Evolutionary conservation across 2,797 vertebrate genomes (phyloP).

Genomic region (Mormyrus hasselquistii): DNA sequence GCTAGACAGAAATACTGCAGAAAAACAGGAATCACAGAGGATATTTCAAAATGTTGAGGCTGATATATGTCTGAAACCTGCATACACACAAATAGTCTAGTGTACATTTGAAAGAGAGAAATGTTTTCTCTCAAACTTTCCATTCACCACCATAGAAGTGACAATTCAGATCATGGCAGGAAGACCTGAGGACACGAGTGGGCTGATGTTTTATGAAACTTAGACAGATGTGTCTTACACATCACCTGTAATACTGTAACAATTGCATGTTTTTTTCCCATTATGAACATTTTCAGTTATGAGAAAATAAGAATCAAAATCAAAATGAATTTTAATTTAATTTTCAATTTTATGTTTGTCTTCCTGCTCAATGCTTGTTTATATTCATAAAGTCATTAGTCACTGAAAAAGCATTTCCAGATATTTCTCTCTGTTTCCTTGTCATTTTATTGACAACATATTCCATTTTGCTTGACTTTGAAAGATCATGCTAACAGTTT

Average conservation of each 20-base stretch:
- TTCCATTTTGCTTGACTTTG: background rate
- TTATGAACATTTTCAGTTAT: background rate
- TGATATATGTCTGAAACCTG: background rate
- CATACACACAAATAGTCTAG: background rate
- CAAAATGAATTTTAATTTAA: background rate
- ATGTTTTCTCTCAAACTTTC: background rate
- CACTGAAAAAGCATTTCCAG: background rate
- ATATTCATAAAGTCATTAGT: background rate
- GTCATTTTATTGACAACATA: background rate
- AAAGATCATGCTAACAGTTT: background rate
- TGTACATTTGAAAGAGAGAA: background rate
- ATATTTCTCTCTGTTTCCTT: background rate
- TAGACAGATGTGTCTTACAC: background rate
- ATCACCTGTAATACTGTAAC: background rate
- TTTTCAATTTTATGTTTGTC: background rate
- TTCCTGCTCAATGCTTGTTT: background rate
- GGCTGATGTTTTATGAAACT: background rate
- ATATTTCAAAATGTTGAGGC: background rate
- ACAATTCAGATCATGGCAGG: background rate
- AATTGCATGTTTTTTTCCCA: background rate
- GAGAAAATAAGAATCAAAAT: background rate
- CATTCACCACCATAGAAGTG: background rate
- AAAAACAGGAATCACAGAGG: conserved; percentile 3
- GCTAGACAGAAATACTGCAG: background rate
- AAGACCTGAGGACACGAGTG: background rate